A percentile compares a stretch with the other conserved stretches of the same genome.
These are phyloP conservation scores for Spodoptera exigua DNA, from an alignment of 2,888 invertebrate genomes.

Conservation along the genomic window DNA sequence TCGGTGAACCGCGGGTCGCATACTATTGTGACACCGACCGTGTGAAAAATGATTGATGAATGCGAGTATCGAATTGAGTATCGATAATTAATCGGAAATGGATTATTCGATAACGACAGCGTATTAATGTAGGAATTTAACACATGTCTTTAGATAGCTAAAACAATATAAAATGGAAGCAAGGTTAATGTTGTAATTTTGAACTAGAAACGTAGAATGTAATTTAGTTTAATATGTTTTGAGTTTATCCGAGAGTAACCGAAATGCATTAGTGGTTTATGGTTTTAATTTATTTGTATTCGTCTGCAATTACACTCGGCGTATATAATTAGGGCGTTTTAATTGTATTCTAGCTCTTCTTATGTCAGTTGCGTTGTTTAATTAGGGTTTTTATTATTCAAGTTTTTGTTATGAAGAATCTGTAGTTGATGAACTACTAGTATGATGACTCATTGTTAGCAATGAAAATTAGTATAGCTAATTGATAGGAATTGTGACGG, in stretches of 20 bases:
- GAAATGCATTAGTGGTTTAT: slow-evolving; percentile 40
- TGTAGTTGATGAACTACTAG: no score
- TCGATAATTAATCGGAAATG: slow-evolving; percentile 68
- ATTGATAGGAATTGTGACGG: no score
- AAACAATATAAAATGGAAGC: slow-evolving; percentile 31
- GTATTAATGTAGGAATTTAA: slow-evolving; percentile 36
- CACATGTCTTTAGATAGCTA: slow-evolving; percentile 36
- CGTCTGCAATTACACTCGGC: slow-evolving; percentile 26
- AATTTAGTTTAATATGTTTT: slow-evolving; percentile 34
- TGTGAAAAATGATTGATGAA: slow-evolving; percentile 92
- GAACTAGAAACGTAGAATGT: slow-evolving; percentile 28
- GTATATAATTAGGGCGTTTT: slow-evolving; percentile 30
- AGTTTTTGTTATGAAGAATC: slow-evolving; percentile 1
- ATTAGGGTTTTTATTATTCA: slow-evolving; percentile 19
- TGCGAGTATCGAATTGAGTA: slow-evolving; percentile 61
- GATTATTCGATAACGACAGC: slow-evolving; percentile 59
- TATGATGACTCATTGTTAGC: no score
- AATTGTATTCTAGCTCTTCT: slow-evolving; percentile 27
- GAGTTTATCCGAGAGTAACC: slow-evolving; percentile 25
- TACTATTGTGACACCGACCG: slow-evolving; percentile 93
- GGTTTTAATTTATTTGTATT: slow-evolving; percentile 38
- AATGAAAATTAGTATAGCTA: no score
- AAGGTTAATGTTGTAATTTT: slow-evolving; percentile 45
- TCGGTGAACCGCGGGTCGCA: slow-evolving; percentile 84
- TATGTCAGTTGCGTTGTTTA: slow-evolving; percentile 26